Evolutionary conservation across 1,140 invertebrate species (phyloP), one percentile per base, ranked within the genome.

Genomic region (Holotrichia oblita): DNA sequence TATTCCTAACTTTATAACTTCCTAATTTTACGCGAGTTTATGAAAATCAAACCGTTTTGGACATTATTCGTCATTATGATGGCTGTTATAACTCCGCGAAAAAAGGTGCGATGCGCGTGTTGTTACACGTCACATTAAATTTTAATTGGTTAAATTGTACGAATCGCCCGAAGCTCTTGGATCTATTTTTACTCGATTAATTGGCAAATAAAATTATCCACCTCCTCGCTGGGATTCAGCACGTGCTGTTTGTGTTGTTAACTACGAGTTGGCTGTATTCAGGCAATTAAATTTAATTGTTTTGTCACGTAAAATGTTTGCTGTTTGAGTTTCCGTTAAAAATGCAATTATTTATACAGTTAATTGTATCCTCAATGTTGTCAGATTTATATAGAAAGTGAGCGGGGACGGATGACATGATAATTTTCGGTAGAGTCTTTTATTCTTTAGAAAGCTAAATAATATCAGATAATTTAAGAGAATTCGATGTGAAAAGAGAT

Each of bases 151-250:
- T 64, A 64, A 64, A 64, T 64, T 64, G 61, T 8, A 22, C 17
- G 61, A 27, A 64, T 64, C 17, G 17, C 17, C 22, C 61, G 44
- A 10, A 64, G n/a, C 61, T 20, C 61, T 64, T 64, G 12, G 61
- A 64, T 64, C 61, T 64, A 64, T 64, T 64, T 64, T 64, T 64
- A 64, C 17, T 20, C 61, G 17, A 64, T 64, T 64, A 64, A 64
- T 64, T 64, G 61, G 61, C 61, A 64, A 64, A 64, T 64, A 64
- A 64, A 64, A 64, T 64, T 64, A 64, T 48, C 44, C 44, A 48
- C 44, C 44, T 48, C 44, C 12, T 48, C 44, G 44, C 44, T 14
- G 44, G 12, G 12, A 48, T 48, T 48, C n/a, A 48, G 12, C 44
- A 48, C 44, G 44, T 48, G 44, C 6, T 48, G 44, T 48, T 48